A percentile compares a stretch with the other conserved stretches of the same genome.
These are phyloP conservation scores for Diplodus sargus DNA, from an alignment of 2,797 vertebrate species.

Conservation along the genomic window DNA sequence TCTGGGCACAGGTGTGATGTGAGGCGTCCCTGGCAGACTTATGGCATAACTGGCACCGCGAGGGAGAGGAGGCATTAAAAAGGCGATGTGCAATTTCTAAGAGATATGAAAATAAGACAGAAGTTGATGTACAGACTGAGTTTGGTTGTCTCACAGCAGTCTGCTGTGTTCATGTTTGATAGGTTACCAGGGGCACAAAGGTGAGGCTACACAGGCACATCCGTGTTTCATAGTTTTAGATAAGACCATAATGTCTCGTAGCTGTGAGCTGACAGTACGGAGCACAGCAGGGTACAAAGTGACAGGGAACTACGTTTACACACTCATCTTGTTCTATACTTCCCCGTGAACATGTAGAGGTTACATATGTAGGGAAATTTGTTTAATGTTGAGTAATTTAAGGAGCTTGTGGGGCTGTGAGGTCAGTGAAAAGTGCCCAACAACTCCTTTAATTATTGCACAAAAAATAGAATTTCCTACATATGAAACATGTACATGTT, in stretches of 20 bases:
- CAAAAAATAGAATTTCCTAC: slow-evolving; percentile 18
- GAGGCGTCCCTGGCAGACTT: slow-evolving; percentile 24
- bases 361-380: neutral
- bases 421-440: slow-evolving; percentile 22
- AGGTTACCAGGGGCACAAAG: slow-evolving; percentile 14
- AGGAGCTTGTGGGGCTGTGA: slow-evolving; percentile 21
- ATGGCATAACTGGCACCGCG: slow-evolving; percentile 46
- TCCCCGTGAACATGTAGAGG: neutral
- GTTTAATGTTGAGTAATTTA: slow-evolving; percentile 21
- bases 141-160: slow-evolving; percentile 22
- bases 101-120: slow-evolving; percentile 23
- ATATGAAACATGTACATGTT: neutral
- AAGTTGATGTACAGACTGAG: slow-evolving; percentile 25
- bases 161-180: slow-evolving; percentile 25
- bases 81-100: slow-evolving; percentile 53
- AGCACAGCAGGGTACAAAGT: neutral
- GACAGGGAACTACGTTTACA: neutral
- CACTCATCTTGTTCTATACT: neutral
- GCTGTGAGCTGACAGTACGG: slow-evolving; percentile 23
- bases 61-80: slow-evolving; percentile 9
- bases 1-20: slow-evolving; percentile 38
- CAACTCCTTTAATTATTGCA: slow-evolving; percentile 30
- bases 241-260: neutral
- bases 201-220: slow-evolving; percentile 37
- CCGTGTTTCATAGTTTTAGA: neutral